Evolutionary conservation across 2,888 invertebrate species (phyloP).

Genomic region (Agrilus biguttatus): DNA sequence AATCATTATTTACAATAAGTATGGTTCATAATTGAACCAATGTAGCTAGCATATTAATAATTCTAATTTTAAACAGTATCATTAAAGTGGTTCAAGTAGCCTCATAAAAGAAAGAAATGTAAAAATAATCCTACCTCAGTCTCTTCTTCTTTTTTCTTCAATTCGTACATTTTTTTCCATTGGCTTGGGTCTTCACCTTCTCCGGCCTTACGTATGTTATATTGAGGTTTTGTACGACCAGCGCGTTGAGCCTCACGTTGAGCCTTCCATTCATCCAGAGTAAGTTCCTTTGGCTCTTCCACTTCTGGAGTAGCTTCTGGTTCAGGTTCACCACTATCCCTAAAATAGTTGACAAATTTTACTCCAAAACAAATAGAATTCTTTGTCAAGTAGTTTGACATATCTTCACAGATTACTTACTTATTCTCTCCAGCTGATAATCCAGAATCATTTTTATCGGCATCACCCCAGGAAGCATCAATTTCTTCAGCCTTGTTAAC

Average conservation of each 20-base stretch:
- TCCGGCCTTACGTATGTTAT: slow-evolving; percentile 84
- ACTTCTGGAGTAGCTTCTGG: slow-evolving; percentile 36
- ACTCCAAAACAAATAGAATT: not conserved
- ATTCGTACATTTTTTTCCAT: slow-evolving; percentile 82
- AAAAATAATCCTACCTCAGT: slow-evolving; percentile 18
- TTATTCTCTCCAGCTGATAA: slow-evolving; percentile 19
- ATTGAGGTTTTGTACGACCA: slow-evolving; percentile 70
- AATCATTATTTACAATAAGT: no score
- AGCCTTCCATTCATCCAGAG: slow-evolving; percentile 90
- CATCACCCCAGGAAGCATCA: slow-evolving; percentile 32
- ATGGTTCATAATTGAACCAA: no score
- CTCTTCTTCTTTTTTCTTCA: slow-evolving; percentile 59
- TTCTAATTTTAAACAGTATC: not conserved
- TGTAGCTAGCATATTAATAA: not conserved
- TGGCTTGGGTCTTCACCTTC: slow-evolving; percentile 84
- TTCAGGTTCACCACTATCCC: slow-evolving; percentile 22
- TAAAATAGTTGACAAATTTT: slow-evolving; percentile 8
- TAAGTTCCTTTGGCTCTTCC: slow-evolving; percentile 74
- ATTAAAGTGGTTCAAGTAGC: not conserved
- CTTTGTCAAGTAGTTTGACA: not conserved
- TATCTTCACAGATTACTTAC: slow-evolving; percentile 12
- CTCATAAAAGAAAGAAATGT: not conserved
- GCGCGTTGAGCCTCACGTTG: slow-evolving; percentile 72
- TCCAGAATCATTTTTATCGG: slow-evolving; percentile 31
- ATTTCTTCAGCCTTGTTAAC: slow-evolving; percentile 23